Evolutionary conservation across 2,888 invertebrate species (phyloP), one percentile per base, ranked within the genome.

Genomic region (Dyspetes luteomarginatus): DNA sequence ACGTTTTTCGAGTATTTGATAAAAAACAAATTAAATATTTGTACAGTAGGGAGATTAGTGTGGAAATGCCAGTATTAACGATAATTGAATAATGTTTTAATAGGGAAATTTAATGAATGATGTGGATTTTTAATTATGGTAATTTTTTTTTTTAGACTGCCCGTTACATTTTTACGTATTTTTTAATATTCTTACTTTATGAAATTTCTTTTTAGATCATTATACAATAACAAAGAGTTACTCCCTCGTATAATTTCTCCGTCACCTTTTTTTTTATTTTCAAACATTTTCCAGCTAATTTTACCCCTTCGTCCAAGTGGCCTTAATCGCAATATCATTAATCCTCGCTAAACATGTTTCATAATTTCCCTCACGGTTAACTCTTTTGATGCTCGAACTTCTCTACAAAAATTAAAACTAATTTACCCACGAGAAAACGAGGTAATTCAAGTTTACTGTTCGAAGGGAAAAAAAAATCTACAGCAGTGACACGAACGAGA

Each of bases 221-320:
- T 71, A n/a, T 64, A 73, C 73, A 17, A 69, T 71, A 80, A 68
- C 82, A n/a, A n/a, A n/a, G 74, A 80, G 80, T 82, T 71, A 73
- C 52, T 56, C 58, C 30, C 56, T 15, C 30, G 56, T 58, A 58
- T 36, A 58, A 30, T 30, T 58, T 58, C 15, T 58, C 56, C 56
- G 30, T 3, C 5, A 30, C 5, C 12, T 24, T 17, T 9, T 58
- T 30, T 58, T 58, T 58, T 7, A 7, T 22, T 12, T 12, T 4
- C 7, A 19, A 60, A 41, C 1, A n/a, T 15, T 28, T 7, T 17
- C 26, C 12, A 7, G 4, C 28, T 3, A 12, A 7, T n/a, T n/a
- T 3, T 26, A n/a, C n/a, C n/a, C 56, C 4, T 4, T 12, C 28
- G 41, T 36, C n/a, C 17, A 36, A 48, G 15, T 48, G 5, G 4